Percentiles rank a stretch among this genome's conserved stretches.
These are phyloP conservation scores for Epicauta chinensis DNA, from an alignment of 1,140 invertebrate genomes.

Conservation along the genomic window DNA sequence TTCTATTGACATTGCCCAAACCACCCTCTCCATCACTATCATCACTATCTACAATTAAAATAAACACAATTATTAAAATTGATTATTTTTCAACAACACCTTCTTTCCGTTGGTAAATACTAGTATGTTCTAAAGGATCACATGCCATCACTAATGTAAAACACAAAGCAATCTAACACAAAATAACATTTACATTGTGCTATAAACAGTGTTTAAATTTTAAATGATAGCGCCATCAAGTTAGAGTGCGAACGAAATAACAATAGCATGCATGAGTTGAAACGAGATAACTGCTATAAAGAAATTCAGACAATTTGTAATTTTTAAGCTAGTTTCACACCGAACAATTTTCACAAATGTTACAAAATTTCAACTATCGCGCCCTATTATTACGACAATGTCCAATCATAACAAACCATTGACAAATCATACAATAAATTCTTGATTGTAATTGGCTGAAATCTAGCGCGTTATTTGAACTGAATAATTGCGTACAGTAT, in stretches of 20 bases:
- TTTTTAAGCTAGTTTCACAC: too few relatives aligned
- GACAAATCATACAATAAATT: too few relatives aligned
- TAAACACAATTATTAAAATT: background rate
- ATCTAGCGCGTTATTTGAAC: too few relatives aligned
- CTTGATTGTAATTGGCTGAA: too few relatives aligned
- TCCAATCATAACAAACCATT: too few relatives aligned
- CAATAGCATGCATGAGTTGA: background rate
- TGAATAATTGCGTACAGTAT: too few relatives aligned
- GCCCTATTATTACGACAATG: too few relatives aligned
- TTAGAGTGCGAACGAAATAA: background rate
- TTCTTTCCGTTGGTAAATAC: constrained; percentile 56
- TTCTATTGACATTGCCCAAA: constrained; percentile 86
- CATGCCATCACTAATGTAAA: constrained; percentile 26
- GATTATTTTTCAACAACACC: constrained; percentile 34
- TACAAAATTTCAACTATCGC: too few relatives aligned
- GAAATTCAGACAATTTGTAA: background rate
- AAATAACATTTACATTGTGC: too few relatives aligned
- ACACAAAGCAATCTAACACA: background rate
- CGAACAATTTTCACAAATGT: too few relatives aligned
- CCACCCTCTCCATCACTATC: constrained; percentile 93
- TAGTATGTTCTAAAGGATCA: constrained; percentile 58
- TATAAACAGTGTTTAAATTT: too few relatives aligned
- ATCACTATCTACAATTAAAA: constrained; percentile 71
- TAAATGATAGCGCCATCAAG: too few relatives aligned
- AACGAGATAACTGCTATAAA: background rate